Evolutionary conservation across 2,113 vertebrate genomes (phyloP).

Genomic region (Xenus cinereus): DNA sequence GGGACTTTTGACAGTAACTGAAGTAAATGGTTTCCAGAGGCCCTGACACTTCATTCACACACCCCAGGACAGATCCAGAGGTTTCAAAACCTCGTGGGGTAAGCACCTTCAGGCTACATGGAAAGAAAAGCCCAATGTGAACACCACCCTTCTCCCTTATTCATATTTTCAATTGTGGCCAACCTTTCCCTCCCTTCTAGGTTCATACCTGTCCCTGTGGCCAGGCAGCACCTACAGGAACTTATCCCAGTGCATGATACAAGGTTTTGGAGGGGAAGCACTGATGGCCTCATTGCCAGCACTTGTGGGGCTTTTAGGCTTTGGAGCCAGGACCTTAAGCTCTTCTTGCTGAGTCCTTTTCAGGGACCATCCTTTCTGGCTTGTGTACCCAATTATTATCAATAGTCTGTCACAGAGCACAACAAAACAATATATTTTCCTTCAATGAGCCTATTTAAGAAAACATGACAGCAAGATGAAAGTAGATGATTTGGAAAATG

Average conservation of each 20-base stretch:
- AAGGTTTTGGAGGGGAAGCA: accelerated
- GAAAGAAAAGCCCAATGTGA: background rate
- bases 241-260: background rate
- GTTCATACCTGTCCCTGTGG: too few species aligned
- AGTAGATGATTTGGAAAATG: background rate
- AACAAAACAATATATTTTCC: background rate
- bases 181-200: background rate
- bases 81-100: background rate
- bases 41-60: background rate
- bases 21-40: background rate
- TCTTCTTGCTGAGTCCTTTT: background rate
- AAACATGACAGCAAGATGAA: background rate
- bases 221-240: background rate
- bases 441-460: background rate
- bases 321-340: background rate
- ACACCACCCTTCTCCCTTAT: background rate
- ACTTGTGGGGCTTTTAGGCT: background rate
- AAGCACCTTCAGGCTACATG: background rate
- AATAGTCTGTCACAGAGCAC: background rate
- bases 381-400: background rate
- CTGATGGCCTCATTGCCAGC: background rate
- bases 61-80: background rate
- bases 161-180: background rate
- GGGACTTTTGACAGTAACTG: background rate
- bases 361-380: background rate